These are phyloP conservation scores for Noctilio leporinus DNA, from an alignment of 2,113 vertebrate genomes.

Conservation along the genomic window DNA sequence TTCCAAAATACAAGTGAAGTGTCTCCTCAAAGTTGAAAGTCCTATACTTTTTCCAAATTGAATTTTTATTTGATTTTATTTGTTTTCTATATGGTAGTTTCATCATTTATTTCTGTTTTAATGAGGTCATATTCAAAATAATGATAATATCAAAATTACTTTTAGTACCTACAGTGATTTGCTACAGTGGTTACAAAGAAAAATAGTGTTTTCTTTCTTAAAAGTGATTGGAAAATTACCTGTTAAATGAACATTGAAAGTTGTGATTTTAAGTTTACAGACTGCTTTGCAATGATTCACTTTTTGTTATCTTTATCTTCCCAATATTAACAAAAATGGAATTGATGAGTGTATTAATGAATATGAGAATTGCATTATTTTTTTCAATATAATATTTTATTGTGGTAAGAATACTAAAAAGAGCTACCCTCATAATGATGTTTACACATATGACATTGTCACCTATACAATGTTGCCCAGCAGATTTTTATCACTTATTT, in stretches of 20 bases:
- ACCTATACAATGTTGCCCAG: not conserved
- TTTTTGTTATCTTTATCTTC: not conserved
- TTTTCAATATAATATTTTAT: not conserved
- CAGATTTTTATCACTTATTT: not conserved
- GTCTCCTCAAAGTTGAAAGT: not conserved
- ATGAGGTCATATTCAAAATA: not conserved
- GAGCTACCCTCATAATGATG: not conserved
- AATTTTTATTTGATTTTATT: not conserved
- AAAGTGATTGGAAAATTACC: not conserved
- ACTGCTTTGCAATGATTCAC: not conserved
- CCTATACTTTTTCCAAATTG: not conserved
- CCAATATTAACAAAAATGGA: not conserved
- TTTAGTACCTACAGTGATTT: not conserved
- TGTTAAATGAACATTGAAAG: not conserved
- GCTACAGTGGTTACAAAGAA: not conserved
- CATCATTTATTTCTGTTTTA: not conserved
- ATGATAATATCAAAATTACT: not conserved
- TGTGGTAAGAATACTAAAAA: not conserved
- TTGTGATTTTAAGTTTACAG: not conserved
- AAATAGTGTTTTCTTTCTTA: not conserved
- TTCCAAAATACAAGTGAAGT: not conserved
- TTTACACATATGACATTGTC: not conserved
- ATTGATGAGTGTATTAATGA: not conserved
- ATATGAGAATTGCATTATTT: not conserved
- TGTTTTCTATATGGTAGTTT: not conserved